Evolutionary conservation across 1,140 invertebrate genomes (phyloP).

Genomic region (Ceratosolen solmsi): DNA sequence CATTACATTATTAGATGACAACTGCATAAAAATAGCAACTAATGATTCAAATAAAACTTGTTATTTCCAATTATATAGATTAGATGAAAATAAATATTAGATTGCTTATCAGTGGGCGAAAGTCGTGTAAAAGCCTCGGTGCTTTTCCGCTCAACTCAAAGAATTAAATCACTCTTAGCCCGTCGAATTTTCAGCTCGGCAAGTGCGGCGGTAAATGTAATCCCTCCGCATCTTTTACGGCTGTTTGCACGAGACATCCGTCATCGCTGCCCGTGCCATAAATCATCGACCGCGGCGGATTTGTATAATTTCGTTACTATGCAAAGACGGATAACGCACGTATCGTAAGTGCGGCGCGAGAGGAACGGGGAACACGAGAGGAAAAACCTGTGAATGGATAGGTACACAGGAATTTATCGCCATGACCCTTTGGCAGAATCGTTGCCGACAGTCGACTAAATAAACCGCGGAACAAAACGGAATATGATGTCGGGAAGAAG

Average conservation of each 20-base stretch:
- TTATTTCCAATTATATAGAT: no score
- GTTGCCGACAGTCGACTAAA: slow-evolving; percentile 18
- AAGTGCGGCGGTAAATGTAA: slow-evolving; percentile 47
- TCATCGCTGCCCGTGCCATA: slow-evolving; percentile 10
- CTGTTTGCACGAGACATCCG: not conserved
- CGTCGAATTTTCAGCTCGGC: not conserved
- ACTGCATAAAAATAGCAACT: no score
- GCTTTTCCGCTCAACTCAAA: not conserved
- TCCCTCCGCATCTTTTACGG: slow-evolving; percentile 26
- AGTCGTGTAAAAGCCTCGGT: not conserved
- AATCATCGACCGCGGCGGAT: slow-evolving; percentile 9
- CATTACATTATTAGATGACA: no score
- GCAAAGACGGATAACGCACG: slow-evolving; percentile 25
- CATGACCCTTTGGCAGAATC: slow-evolving; percentile 31
- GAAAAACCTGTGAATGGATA: slow-evolving; percentile 29
- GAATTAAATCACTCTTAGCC: not conserved
- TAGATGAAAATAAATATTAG: no score
- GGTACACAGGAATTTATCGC: slow-evolving; percentile 30
- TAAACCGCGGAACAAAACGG: not conserved
- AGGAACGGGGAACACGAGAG: not conserved
- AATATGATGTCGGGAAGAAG: not conserved
- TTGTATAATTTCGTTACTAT: slow-evolving; percentile 35
- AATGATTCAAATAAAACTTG: no score
- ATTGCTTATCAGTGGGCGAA: not conserved
- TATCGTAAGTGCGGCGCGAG: not conserved